A percentile compares a stretch with the other conserved stretches of the same genome.
These are phyloP conservation scores for Mamestra configurata DNA, from an alignment of 1,140 invertebrate genomes.

Conservation along the genomic window DNA sequence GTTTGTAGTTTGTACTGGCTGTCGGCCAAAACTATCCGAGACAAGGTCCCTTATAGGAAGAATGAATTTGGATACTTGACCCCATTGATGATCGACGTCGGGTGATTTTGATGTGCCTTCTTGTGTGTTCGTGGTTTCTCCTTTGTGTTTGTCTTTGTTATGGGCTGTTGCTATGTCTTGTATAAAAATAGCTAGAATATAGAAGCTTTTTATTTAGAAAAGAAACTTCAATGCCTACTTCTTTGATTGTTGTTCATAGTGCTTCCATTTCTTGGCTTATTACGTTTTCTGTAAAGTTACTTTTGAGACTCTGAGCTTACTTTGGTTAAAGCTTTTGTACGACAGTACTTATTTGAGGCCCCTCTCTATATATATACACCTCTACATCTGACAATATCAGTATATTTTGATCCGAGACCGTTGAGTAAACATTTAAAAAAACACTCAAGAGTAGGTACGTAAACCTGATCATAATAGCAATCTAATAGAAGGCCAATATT, in stretches of 20 bases:
- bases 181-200: too few relatives aligned
- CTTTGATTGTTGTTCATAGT: neutral
- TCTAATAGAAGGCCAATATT: neutral
- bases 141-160: neutral
- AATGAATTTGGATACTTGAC: constrained; percentile 46
- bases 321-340: too few relatives aligned
- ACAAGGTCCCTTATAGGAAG: constrained; percentile 44
- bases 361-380: too few relatives aligned
- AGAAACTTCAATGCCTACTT: neutral
- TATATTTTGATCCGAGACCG: too few relatives aligned
- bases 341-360: too few relatives aligned
- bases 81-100: constrained; percentile 20
- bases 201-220: neutral
- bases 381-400: too few relatives aligned
- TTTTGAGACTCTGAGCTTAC: neutral
- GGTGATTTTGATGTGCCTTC: constrained; percentile 15
- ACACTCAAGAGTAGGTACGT: too few relatives aligned
- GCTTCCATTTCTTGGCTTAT: neutral
- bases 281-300: neutral
- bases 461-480: neutral
- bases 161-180: neutral
- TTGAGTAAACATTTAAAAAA: too few relatives aligned
- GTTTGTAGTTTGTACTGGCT: constrained; percentile 18
- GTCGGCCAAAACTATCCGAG: constrained; percentile 32
- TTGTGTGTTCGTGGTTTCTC: neutral